Percentiles rank a stretch among this genome's conserved stretches.
phyloP scores from a whole-genome alignment of 2,797 vertebrate species.

The Hapalemur alaotrensis region DNA sequence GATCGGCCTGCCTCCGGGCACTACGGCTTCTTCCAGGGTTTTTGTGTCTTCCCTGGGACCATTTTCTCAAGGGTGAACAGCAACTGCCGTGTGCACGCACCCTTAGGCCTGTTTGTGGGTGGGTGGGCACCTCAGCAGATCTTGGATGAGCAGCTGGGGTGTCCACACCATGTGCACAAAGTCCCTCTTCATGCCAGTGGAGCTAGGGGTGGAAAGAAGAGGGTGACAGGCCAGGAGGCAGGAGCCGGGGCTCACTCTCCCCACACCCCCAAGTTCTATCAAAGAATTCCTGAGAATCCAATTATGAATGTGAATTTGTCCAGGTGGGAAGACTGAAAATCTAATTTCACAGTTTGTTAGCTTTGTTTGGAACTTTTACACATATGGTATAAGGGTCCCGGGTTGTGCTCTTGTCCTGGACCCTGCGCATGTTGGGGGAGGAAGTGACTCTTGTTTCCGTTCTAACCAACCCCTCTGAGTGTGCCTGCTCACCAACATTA shows the following conservation, averaged over 20 bases:
- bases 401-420: not conserved
- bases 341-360: not conserved
- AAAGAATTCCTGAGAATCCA: not conserved
- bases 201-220: not conserved
- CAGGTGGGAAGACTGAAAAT: not conserved
- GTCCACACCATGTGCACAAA: not conserved
- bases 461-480: not conserved
- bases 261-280: not conserved
- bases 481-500: not conserved
- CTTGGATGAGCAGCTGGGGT: not conserved
- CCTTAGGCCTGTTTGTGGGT: not conserved
- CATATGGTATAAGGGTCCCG: no score
- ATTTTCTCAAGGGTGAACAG: not conserved
- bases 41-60: not conserved
- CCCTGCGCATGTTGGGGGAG: not conserved
- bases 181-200: not conserved
- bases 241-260: not conserved
- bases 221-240: fast-evolving
- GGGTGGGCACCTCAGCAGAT: not conserved
- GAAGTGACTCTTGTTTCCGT: not conserved
- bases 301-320: not conserved
- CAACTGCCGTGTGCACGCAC: not conserved
- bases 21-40: not conserved
- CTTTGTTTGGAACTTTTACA: not conserved
- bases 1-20: not conserved